Evolutionary conservation across 2,888 invertebrate species (phyloP), one percentile per base, ranked within the genome.

Genomic region (Orthosia gothica): DNA sequence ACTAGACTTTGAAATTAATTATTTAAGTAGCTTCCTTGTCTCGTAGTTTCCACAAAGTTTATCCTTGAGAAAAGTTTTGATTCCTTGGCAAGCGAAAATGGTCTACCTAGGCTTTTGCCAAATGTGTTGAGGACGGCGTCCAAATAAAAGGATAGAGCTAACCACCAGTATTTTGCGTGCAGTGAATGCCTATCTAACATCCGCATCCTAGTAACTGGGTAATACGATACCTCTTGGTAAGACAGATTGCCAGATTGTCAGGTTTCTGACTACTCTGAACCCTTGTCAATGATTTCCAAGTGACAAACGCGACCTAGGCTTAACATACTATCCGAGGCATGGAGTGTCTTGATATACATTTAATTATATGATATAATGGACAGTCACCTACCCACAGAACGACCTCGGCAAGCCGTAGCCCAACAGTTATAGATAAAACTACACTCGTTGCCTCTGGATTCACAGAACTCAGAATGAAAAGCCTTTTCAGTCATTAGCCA

Each of bases 1-100:
- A 52, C 12, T 20, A 26, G 64, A 50, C 32, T 75, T 73, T 57
- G 18, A 20, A 61, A 55, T 52, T 32, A 63, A 20, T 70, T 32
- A 40, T 50, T 58, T 26, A 32, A 50, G 61, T 65, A 26, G 13
- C 40, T n/a, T 16, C 47, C 18, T 52, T 15, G 15, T 55, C 40
- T 32, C 58, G n/a, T 69, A 50, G 26, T 57, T 63, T 52, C 23
- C 5, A 16, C 32, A 58, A 68, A 49, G 20, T 65, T 75, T 64
- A 13, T 61, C 57, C 40, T 50, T 50, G 13, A 26, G 20, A 52
- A 55, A 65, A 55, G 26, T 62, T 61, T 65, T 50, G 9, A 61
- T 47, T 55, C 7, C 40, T 59, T 45, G 52, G 45, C 26, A 45
- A 58, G 13, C 9, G 7, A 32, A 58, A 54, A 58, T 59, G 1